Conservation (phyloP, 2,113 vertebrate genomes). For the Argyrosomus japonicus region DNA sequence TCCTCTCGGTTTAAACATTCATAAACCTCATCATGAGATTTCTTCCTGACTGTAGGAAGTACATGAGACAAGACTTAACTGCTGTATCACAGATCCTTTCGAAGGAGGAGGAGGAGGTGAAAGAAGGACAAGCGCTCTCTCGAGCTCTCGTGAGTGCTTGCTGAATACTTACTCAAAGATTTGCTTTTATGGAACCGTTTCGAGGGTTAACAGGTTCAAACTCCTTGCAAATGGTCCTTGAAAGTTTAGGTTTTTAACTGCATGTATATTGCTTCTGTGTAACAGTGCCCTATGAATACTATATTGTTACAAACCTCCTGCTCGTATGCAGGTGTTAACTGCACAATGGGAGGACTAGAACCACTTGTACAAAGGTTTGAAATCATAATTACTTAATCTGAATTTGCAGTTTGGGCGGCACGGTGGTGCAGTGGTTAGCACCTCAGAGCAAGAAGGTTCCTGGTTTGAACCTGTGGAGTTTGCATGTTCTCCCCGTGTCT, state of each 20-base stretch:
- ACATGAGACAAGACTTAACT: constrained; percentile 18
- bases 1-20: constrained; percentile 18
- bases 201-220: constrained; percentile 18
- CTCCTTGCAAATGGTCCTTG: not conserved
- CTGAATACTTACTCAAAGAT: constrained; percentile 28
- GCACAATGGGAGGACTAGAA: not conserved
- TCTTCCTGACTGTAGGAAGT: constrained; percentile 4
- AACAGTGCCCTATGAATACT: not conserved
- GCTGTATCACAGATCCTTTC: constrained; percentile 4
- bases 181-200: constrained; percentile 29
- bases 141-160: not conserved
- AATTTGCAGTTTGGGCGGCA: not conserved
- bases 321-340: not conserved
- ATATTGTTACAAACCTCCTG: not conserved
- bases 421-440: no score
- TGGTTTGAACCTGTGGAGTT: no score
- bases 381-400: not conserved
- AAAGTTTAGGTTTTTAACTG: not conserved
- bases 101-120: constrained; percentile 17
- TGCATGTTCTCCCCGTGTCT: no score
- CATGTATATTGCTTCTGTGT: no score
- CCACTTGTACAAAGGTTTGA: not conserved
- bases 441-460: no score
- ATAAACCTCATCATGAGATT: constrained; percentile 16
- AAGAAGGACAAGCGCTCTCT: constrained; percentile 20